Conservation (phyloP, 2,113 vertebrate species). For the Mungos mungo region DNA sequence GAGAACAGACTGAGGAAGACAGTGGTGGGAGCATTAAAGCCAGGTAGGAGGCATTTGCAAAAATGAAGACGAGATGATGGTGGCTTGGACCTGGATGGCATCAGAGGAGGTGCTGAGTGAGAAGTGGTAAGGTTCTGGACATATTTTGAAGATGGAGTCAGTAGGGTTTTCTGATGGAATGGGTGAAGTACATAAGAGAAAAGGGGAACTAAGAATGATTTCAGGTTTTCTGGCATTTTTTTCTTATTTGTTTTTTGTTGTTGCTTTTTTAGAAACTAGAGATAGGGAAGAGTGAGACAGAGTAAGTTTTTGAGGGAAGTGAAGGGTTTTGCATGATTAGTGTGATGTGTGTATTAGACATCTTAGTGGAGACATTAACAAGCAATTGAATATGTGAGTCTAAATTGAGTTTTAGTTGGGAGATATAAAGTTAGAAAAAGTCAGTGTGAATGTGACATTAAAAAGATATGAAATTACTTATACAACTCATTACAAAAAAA, state of each 20-base stretch:
- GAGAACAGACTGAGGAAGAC: background rate
- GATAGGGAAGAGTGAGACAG: background rate
- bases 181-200: background rate
- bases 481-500: background rate
- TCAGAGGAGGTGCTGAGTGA: background rate
- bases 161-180: background rate
- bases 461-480: background rate
- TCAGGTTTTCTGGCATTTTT: background rate
- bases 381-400: background rate
- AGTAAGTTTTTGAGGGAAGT: background rate
- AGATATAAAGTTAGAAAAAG: background rate
- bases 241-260: background rate
- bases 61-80: background rate
- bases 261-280: background rate
- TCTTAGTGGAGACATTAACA: background rate
- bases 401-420: conserved; percentile 9
- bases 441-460: conserved; percentile 2
- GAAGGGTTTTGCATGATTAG: background rate
- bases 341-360: background rate
- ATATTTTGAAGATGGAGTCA: background rate
- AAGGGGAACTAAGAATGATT: background rate
- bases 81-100: background rate
- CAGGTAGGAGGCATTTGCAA: background rate
- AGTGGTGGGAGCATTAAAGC: background rate
- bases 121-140: background rate